Base-by-base conservation (phyloP, 1,140 invertebrate species). In the Pararge aegeria region DNA sequence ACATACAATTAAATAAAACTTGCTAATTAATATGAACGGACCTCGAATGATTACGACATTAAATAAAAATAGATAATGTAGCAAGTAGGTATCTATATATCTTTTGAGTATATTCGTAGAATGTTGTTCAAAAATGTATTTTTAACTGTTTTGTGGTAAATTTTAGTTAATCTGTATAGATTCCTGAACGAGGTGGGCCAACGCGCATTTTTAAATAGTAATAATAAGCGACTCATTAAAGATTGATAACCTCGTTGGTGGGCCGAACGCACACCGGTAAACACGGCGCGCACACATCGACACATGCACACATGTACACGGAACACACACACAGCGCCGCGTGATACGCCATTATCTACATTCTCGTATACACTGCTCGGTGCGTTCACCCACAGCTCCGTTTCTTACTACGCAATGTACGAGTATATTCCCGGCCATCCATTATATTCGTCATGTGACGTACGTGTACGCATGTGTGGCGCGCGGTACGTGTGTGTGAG, bases 171-270 rank as follows among this genome's bases (percentile, higher is more conserved):
- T 74, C 61, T 67, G 54, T 68, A 61, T 68, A 70, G 61, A 72
- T 78, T 66, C 68, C 68, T 61, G 60, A 71, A 66, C 62, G 71
- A 74, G 68, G 70, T 70, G 68, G 57, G 63, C 68, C 68, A 70
- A 74, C 63, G 69, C 71, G 74, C 69, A 75, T 77, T 80, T 80
- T 73, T 66, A 74, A 73, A 80, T 68, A 70, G 68, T 76, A 77
- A 77, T 80, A 73, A 76, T 75, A 74, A 71, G 75, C 75, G 76
- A 77, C 78, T 84, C 73, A 83, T 82, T 73, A 78, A 73, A 85
- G 77, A 80, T 85, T 83, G 84, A 83, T 87, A 85, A 85, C 83
- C 83, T 83, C 78, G 78, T 82, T 78, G 79, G 81, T 84, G 80
- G 78, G 81, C 78, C 72, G 68, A 68, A 62, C 66, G 56, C 74